These are phyloP conservation scores for Epicauta chinensis DNA, from an alignment of 1,140 invertebrate species.

Conservation along the genomic window DNA sequence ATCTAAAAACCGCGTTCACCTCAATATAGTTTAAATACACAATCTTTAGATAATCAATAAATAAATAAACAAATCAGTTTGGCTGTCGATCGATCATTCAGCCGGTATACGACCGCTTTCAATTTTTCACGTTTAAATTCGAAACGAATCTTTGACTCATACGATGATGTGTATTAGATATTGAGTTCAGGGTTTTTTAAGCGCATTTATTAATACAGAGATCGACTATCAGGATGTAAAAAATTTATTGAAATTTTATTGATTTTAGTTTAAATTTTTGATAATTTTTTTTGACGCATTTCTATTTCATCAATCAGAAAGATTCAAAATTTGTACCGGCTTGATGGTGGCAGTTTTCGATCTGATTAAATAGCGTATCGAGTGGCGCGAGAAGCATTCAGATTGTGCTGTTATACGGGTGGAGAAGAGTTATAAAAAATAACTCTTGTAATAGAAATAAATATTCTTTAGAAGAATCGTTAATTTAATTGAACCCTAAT, in stretches of 20 bases:
- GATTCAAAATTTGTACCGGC: constrained; percentile 28
- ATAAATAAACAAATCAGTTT: constrained; percentile 25
- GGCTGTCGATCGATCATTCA: constrained; percentile 34
- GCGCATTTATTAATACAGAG: constrained; percentile 33
- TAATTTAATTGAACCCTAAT: neutral
- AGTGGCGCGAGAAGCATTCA: constrained; percentile 34
- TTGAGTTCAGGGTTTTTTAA: constrained; percentile 36
- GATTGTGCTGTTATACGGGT: constrained; percentile 31
- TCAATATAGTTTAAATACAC: constrained; percentile 34
- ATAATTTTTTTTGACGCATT: constrained; percentile 30
- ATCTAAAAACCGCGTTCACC: constrained; percentile 31
- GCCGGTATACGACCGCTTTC: constrained; percentile 34
- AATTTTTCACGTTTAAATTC: constrained; percentile 36
- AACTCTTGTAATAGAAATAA: neutral
- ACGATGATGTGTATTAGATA: constrained; percentile 32
- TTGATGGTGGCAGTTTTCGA: constrained; percentile 35
- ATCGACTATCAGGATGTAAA: constrained; percentile 39
- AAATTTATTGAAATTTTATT: too few relatives aligned
- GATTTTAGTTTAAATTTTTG: constrained; percentile 7
- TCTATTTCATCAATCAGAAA: constrained; percentile 33
- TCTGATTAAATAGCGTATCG: constrained; percentile 32
- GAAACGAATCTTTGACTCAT: constrained; percentile 30
- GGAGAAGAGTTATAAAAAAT: constrained; percentile 18
- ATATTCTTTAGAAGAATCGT: neutral
- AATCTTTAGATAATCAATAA: constrained; percentile 39